phyloP scores from a whole-genome alignment of 2,888 invertebrate genomes.

The Phymatocera aterrima region DNA sequence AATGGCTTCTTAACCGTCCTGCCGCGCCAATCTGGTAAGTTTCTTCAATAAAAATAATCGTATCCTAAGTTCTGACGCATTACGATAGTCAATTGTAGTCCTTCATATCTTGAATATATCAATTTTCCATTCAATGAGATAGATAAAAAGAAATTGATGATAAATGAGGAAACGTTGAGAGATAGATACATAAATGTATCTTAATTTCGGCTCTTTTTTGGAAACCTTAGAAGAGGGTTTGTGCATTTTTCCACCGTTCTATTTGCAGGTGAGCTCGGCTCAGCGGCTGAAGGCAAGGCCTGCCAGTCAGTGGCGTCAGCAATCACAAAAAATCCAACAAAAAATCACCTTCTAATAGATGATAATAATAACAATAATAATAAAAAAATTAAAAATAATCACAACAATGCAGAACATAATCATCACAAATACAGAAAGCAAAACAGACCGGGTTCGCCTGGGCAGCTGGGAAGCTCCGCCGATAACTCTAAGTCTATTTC shows the following conservation, averaged over 20 bases:
- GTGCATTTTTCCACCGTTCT: conserved; percentile 5
- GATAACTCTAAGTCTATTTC: conserved; percentile 74
- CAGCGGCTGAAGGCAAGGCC: conserved; percentile 71
- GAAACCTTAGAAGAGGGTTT: neutral
- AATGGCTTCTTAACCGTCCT: conserved; percentile 75
- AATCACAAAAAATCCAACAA: conserved; percentile 72
- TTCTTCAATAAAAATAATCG: neutral
- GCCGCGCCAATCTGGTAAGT: conserved; percentile 73
- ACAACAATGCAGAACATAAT: conserved; percentile 74
- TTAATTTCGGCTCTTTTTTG: neutral
- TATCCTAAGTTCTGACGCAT: neutral
- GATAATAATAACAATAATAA: conserved; percentile 71
- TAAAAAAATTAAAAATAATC: no score
- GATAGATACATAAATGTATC: neutral
- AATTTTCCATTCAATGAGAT: neutral
- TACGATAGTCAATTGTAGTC: neutral
- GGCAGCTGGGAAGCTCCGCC: conserved; percentile 72
- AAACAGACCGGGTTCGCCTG: conserved; percentile 67
- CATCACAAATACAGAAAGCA: conserved; percentile 73
- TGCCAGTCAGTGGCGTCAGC: conserved; percentile 72
- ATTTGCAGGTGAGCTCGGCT: conserved; percentile 72
- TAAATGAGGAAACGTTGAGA: neutral
- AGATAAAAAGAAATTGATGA: neutral
- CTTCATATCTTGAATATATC: neutral
- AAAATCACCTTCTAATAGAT: conserved; percentile 72